Conservation (phyloP, 2,113 vertebrate genomes). For the Marcusenius ussheri region DNA sequence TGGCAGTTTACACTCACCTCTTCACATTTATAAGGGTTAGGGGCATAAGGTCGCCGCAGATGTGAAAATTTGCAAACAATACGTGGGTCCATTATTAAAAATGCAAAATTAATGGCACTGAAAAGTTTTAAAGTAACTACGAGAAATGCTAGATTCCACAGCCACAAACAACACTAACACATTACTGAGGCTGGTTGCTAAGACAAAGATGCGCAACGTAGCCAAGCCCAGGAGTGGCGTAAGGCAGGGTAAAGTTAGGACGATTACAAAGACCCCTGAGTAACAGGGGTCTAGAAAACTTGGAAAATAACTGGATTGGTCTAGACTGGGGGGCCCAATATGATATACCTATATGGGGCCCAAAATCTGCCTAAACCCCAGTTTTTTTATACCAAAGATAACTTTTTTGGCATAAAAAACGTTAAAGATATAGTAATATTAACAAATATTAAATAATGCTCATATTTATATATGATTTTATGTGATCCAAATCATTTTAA, state of each 20-base stretch:
- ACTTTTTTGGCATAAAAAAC: neutral
- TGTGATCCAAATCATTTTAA: neutral
- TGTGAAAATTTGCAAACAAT: neutral
- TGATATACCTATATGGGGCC: no score
- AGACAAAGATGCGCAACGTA: neutral
- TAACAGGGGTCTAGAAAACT: no score
- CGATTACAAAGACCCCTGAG: no score
- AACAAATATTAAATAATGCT: neutral
- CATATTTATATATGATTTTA: neutral
- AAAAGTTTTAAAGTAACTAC: neutral
- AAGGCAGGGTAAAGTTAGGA: no score
- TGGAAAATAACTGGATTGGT: no score
- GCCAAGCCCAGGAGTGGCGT: neutral
- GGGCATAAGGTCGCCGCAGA: neutral
- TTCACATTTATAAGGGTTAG: no score
- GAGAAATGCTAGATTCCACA: neutral
- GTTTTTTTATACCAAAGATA: no score
- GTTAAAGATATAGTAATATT: neutral
- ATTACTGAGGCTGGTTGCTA: neutral
- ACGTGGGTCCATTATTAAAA: neutral
- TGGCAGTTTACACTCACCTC: neutral
- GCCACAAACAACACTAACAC: neutral
- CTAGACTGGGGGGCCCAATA: no score
- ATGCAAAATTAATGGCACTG: no score
- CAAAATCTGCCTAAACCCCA: no score